These are phyloP conservation scores for Phymatocera aterrima DNA, from an alignment of 2,888 invertebrate species.

Conservation along the genomic window DNA sequence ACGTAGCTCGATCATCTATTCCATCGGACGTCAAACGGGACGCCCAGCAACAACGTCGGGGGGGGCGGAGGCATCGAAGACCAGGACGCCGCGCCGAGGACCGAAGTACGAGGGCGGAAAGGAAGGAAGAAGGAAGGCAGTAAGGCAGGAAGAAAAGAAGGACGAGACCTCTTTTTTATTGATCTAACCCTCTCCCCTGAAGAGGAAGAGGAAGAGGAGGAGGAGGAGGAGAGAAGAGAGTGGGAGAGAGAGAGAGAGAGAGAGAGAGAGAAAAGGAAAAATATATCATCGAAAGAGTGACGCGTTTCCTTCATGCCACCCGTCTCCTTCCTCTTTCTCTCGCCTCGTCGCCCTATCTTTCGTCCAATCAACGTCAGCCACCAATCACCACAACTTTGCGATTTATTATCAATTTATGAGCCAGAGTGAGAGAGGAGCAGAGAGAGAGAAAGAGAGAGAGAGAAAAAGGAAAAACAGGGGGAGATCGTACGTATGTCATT, in stretches of 20 bases:
- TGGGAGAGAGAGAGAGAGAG: too few relatives aligned
- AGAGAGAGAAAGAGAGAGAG: not conserved
- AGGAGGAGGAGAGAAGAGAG: too few relatives aligned
- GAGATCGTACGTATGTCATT: not conserved
- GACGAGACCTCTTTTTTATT: not conserved
- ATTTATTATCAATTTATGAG: slow-evolving; percentile 27
- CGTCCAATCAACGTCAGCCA: slow-evolving; percentile 14
- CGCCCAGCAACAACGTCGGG: not conserved
- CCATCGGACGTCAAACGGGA: not conserved
- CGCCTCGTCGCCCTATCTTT: not conserved
- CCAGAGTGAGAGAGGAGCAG: not conserved
- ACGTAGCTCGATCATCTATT: not conserved
- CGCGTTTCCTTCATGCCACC: slow-evolving; percentile 28
- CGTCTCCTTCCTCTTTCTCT: too few relatives aligned
- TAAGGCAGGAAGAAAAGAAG: not conserved
- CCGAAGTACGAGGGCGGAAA: not conserved
- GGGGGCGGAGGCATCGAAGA: not conserved
- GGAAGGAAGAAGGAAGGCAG: not conserved
- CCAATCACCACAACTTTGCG: not conserved
- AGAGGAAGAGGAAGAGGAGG: not conserved
- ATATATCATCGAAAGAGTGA: slow-evolving; percentile 19
- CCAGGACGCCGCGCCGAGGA: not conserved
- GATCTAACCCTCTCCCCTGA: not conserved
- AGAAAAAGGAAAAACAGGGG: not conserved
- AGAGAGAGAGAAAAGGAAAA: not conserved